Percentiles rank a stretch among this genome's conserved stretches.
Evolutionary conservation across 1,140 invertebrate genomes (phyloP).

Genomic region (Drosophila setifemur): DNA sequence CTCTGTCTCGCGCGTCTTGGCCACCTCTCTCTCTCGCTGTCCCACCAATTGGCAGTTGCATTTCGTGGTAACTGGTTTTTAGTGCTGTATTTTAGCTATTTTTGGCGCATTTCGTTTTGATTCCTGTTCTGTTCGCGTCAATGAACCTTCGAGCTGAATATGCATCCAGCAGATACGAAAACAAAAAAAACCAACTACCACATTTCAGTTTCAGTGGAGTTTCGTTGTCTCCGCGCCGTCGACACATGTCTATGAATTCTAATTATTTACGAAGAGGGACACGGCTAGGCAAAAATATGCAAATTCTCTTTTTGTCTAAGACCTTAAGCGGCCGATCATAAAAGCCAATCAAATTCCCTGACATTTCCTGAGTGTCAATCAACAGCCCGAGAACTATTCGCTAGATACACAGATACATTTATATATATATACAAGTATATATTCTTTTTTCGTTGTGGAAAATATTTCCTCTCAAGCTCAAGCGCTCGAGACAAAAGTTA

Average conservation of each 20-base stretch:
- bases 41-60: neutral
- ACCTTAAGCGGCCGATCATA: conserved; percentile 58
- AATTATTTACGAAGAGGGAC: conserved; percentile 54
- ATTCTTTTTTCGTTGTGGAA: neutral
- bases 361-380: conserved; percentile 80
- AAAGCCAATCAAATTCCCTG: conserved; percentile 75
- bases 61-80: conserved; percentile 68
- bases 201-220: conserved; percentile 21
- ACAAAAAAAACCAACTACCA: conserved; percentile 1
- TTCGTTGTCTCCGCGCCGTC: conserved; percentile 19
- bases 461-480: conserved; percentile 24
- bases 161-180: conserved; percentile 9
- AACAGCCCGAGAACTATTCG: conserved; percentile 57
- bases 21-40: neutral
- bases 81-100: conserved; percentile 67
- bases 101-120: conserved; percentile 77
- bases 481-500: conserved; percentile 1
- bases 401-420: neutral
- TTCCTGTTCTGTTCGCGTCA: conserved; percentile 73
- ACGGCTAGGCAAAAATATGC: conserved; percentile 69
- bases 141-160: conserved; percentile 57
- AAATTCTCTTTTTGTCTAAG: conserved; percentile 70
- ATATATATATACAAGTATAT: neutral
- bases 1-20: neutral
- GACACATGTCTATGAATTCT: conserved; percentile 75